phyloP scores from a whole-genome alignment of 2,797 vertebrate genomes.

The Adelosebastes latens region DNA sequence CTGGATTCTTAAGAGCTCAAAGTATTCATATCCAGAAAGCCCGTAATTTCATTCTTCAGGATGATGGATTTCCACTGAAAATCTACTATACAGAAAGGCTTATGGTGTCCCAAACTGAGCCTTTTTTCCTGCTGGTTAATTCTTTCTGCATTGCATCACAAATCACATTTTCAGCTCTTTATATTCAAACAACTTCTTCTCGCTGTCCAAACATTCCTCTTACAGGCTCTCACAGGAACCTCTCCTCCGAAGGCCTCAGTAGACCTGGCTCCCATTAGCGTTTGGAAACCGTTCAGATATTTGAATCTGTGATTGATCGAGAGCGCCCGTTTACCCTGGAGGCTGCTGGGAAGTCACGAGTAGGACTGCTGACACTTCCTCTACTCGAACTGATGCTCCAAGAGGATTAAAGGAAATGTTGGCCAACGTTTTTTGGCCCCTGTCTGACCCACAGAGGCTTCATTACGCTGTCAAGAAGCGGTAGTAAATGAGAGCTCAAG shows the following conservation, averaged over 20 bases:
- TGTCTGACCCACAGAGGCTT: slow-evolving; percentile 1
- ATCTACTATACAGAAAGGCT: not conserved
- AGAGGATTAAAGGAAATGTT: slow-evolving; percentile 12
- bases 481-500: not conserved
- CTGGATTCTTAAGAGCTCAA: not conserved
- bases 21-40: not conserved
- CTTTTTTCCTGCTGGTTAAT: slow-evolving; percentile 8
- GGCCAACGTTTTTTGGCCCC: not conserved
- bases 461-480: not conserved
- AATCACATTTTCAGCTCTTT: slow-evolving; percentile 16
- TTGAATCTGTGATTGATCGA: slow-evolving; percentile 51
- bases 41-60: not conserved
- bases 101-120: not conserved
- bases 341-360: slow-evolving; percentile 3
- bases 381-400: not conserved
- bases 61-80: slow-evolving; percentile 11
- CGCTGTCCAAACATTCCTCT: slow-evolving; percentile 39
- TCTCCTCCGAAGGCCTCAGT: not conserved
- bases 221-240: slow-evolving; percentile 8
- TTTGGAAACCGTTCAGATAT: slow-evolving; percentile 48
- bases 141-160: slow-evolving; percentile 35
- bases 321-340: slow-evolving; percentile 11
- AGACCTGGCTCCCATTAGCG: slow-evolving; percentile 53
- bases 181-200: slow-evolving; percentile 16
- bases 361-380: slow-evolving; percentile 32